Base-by-base conservation (phyloP, 2,113 vertebrate species). In the Melanostigma gelatinosum region DNA sequence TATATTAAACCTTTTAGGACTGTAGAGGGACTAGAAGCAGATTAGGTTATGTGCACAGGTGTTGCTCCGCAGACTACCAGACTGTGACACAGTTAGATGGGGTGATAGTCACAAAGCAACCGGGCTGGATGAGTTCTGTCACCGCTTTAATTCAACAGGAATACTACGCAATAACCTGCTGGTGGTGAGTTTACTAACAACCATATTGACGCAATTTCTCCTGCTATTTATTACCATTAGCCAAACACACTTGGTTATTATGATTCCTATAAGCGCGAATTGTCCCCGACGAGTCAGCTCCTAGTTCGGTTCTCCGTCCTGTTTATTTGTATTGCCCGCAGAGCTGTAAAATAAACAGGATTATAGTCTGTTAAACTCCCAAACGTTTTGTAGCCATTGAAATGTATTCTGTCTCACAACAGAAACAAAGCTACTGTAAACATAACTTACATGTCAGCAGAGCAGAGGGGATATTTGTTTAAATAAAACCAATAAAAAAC, bases 31-130 rank as follows among this genome's bases (percentile, higher is more conserved):
- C 61, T 65, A 16, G 75, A 74, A 67, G 79, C 78, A 88, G 92
- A 93, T 94, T 94, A 95, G 84, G 87, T 29, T 94, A 95, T 85
- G 87, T 29, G 69, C 80, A 76, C 90, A 88, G 87, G 87, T 86
- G 88, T 58, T 73, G 57, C 60, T 64, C 42, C 34, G 11, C 84
- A 71, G 48, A 66, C 87, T 10, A 32, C 0, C 66, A 48, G 76
- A 0, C 65, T 76, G 84, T 79, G 82, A 80, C 50, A 0, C 80
- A 20, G 12, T 55, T 29, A 72, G 4, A 79, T 54, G 52, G 54
- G 80, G 27, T 11, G 38, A 38, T 27, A 80, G 62, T 44, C 22
- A 24, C 52, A 46, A 40, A 65, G 78, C 20, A 62, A 20, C 5
- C 11, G n/a, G 9, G 10, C 58, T 57, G 58, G 9, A 73, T 54